phyloP scores from a whole-genome alignment of 2,888 invertebrate genomes.

The Troides aeacus region DNA sequence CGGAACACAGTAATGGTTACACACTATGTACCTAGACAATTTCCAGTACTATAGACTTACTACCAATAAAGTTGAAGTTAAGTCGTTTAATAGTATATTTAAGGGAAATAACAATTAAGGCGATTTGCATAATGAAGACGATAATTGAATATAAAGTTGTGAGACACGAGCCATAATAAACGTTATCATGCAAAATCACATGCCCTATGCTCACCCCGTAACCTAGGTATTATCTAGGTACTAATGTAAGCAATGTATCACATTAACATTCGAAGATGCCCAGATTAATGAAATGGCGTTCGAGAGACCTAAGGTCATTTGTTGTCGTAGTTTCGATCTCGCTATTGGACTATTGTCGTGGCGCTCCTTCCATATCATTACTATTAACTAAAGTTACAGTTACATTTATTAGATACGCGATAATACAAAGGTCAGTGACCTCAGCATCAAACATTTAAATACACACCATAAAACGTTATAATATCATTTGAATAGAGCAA shows the following conservation, averaged over 20 bases:
- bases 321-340: conserved; percentile 22
- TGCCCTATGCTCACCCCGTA: conserved; percentile 17
- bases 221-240: conserved; percentile 10
- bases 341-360: conserved; percentile 12
- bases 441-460: too few species aligned
- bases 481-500: too few species aligned
- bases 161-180: conserved; percentile 6
- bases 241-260: conserved; percentile 21
- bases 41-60: too few species aligned
- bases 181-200: conserved; percentile 14
- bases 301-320: conserved; percentile 21
- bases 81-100: background rate
- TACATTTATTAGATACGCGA: conserved; percentile 11
- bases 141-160: background rate
- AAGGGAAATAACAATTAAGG: background rate
- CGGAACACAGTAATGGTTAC: too few species aligned
- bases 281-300: conserved; percentile 27
- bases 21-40: too few species aligned
- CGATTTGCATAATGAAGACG: background rate
- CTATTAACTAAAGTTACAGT: conserved; percentile 5
- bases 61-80: too few species aligned
- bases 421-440: background rate
- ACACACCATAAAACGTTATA: too few species aligned
- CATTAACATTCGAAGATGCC: conserved; percentile 25
- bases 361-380: conserved; percentile 5